These are phyloP conservation scores for Knipowitschia caucasica DNA, from an alignment of 2,797 vertebrate species.

Conservation along the genomic window DNA sequence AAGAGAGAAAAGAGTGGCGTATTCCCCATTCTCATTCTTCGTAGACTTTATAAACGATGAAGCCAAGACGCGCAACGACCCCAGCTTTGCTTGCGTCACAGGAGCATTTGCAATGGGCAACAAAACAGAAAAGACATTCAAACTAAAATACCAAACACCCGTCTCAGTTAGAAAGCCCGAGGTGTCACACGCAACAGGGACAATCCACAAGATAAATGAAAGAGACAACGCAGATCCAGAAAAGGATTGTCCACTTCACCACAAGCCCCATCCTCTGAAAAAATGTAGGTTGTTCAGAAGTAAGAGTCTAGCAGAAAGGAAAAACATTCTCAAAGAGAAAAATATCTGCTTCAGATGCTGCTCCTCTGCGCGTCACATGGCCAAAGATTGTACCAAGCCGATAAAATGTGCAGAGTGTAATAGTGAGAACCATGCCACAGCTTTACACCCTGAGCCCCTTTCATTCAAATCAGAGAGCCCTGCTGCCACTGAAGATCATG, in stretches of 20 bases:
- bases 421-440: not conserved
- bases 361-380: not conserved
- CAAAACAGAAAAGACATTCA: too few species aligned
- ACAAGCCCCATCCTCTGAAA: not conserved
- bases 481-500: not conserved
- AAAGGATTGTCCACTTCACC: not conserved
- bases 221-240: not conserved
- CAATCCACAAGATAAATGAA: not conserved
- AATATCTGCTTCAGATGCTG: slow-evolving; percentile 8
- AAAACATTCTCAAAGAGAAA: slow-evolving; percentile 7
- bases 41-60: too few species aligned
- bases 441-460: not conserved
- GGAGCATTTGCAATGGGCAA: too few species aligned
- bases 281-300: not conserved
- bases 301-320: not conserved
- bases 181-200: not conserved
- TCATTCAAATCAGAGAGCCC: not conserved
- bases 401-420: slow-evolving; percentile 1
- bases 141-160: too few species aligned
- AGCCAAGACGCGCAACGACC: too few species aligned
- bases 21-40: too few species aligned
- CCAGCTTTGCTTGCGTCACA: too few species aligned
- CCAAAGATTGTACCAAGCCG: not conserved
- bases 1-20: too few species aligned
- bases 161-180: slow-evolving; percentile 1